phyloP scores from a whole-genome alignment of 2,113 vertebrate species.

The Lampris incognitus region DNA sequence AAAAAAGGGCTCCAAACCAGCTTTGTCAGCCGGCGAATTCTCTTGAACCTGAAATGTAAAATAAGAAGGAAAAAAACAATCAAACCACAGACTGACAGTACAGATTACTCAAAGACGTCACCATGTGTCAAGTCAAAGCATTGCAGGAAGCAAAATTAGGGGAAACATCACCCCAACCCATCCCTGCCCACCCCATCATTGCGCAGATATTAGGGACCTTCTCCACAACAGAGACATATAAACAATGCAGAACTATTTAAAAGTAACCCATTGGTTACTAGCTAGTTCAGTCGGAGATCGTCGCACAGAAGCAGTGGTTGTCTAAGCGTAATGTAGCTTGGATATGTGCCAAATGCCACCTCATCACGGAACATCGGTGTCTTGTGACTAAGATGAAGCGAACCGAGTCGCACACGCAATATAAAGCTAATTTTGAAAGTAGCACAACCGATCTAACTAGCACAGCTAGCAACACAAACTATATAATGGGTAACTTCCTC shows the following conservation, averaged over 20 bases:
- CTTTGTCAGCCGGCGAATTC: conserved; percentile 90
- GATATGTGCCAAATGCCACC: conserved; percentile 63
- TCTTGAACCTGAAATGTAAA: conserved; percentile 85
- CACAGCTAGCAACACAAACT: background rate
- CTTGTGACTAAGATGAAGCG: too few species aligned
- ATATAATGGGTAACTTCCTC: background rate
- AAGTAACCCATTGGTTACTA: background rate
- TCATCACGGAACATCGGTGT: conserved; percentile 52
- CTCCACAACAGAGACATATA: too few species aligned
- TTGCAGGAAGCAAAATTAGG: conserved; percentile 4
- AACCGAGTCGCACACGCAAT: background rate
- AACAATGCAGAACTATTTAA: background rate
- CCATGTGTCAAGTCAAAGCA: conserved; percentile 11
- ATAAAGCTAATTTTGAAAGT: background rate
- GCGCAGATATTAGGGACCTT: too few species aligned
- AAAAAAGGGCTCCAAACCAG: conserved; percentile 94
- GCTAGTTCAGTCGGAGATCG: background rate
- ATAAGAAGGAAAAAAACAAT: background rate
- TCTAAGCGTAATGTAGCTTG: background rate
- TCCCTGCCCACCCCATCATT: too few species aligned
- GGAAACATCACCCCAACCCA: background rate
- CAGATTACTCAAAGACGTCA: conserved; percentile 14
- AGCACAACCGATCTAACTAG: too few species aligned
- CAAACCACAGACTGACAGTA: background rate
- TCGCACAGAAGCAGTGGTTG: too few species aligned